Base-by-base conservation (phyloP, 1,140 invertebrate species). In the Nasonia vitripennis region DNA sequence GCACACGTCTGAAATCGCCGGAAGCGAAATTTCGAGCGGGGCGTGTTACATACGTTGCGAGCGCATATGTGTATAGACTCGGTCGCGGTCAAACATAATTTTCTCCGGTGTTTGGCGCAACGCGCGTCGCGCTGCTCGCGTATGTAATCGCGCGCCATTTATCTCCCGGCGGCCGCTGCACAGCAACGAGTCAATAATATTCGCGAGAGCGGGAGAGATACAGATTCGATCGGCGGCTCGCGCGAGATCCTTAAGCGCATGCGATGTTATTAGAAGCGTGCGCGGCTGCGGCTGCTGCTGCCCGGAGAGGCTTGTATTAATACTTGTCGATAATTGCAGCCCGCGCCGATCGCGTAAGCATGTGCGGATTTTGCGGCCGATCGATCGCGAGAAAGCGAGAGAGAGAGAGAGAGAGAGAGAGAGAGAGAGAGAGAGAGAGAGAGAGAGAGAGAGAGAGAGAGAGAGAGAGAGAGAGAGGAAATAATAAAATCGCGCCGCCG, bases 181-280 rank as follows among this genome's bases (percentile, higher is more conserved):
- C 85, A 78, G 83, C 89, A 90, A 89, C 89, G 87, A 90, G 88
- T 91, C 89, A 91, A 91, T 90, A 90, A 88, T 86, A 86, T 87
- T 87, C 87, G 81, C 86, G 41, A 68, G 71, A 67, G 51, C 4
- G 51, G 4, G 83, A 84, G 74, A 68, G 71, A 68, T 41, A 71
- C 31, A 84, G 75, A 84, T 79, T 34, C 27, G 77, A 84, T 84
- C 83, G 68, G 55, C 84, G 67, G 77, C 34, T 9, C 55, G 41
- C 20, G 55, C 55, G 55, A 62, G 55, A 62, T 62, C 55, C 20
- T 62, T 62, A 62, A 62, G 85, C 45, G 86, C 86, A 86, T 85
- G 27, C 27, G 87, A 88, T 87, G 87, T 81, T 87, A 81, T 87
- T 85, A 78, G 86, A 87, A 88, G 88, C 88, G 83, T 74, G 71